Evolutionary conservation across 1,140 invertebrate species (phyloP).

Genomic region (Drosophila malerkotliana): DNA sequence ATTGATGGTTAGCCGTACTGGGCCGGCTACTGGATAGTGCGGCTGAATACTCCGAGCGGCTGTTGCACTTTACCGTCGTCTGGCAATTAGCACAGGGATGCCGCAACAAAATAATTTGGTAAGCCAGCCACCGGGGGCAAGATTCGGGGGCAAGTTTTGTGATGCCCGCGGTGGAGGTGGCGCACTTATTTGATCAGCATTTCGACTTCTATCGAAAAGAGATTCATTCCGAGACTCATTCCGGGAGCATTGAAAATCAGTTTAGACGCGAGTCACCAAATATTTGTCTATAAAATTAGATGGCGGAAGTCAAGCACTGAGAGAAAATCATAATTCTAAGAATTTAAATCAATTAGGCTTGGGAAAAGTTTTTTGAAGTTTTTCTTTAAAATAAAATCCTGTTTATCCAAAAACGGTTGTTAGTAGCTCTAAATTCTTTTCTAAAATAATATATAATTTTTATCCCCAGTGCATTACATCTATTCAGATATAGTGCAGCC

Average conservation of each 20-base stretch:
- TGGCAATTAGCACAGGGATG: conserved; percentile 81
- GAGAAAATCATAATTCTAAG: conserved; percentile 10
- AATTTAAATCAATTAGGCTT: not conserved
- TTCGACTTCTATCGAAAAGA: conserved; percentile 17
- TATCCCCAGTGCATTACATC: conserved; percentile 15
- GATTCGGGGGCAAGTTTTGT: conserved; percentile 3
- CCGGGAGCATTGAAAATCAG: conserved; percentile 45
- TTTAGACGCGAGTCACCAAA: conserved; percentile 69
- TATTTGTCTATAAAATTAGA: conserved; percentile 66
- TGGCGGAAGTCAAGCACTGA: conserved; percentile 24
- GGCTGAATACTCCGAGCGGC: conserved; percentile 14
- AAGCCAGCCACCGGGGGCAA: conserved; percentile 57
- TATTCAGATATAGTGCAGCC: conserved; percentile 39
- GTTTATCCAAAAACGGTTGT: no score
- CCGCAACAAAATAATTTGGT: conserved; percentile 79
- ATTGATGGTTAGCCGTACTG: conserved; percentile 63
- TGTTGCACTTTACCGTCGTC: conserved; percentile 74
- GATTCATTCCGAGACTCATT: conserved; percentile 5
- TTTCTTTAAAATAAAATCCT: no score
- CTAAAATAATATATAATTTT: not conserved
- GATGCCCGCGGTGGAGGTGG: conserved; percentile 46
- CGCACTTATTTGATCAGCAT: conserved; percentile 66
- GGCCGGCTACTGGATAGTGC: conserved; percentile 20
- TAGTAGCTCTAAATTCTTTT: no score
- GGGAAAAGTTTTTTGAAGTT: not conserved